Evolutionary conservation across 2,113 vertebrate genomes (phyloP).

Genomic region (Nycticorax nycticorax): DNA sequence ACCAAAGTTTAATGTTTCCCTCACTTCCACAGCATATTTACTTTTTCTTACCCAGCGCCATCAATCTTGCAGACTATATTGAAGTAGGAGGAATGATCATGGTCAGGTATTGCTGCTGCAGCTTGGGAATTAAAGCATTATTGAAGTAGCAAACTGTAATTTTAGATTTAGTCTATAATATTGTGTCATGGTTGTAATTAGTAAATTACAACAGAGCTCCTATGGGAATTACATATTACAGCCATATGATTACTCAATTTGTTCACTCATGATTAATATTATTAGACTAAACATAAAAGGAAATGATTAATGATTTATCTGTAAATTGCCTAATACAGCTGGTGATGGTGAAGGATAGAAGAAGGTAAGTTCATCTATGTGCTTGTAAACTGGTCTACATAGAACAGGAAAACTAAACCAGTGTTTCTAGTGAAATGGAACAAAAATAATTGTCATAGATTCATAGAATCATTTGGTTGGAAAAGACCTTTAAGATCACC

Average conservation of each 20-base stretch:
- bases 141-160: neutral
- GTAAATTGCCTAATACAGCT: neutral
- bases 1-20: neutral
- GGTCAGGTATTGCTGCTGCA: neutral
- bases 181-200: constrained; percentile 13
- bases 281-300: constrained; percentile 8
- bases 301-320: constrained; percentile 12
- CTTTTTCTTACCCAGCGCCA: neutral
- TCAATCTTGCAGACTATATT: neutral
- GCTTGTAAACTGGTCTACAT: neutral
- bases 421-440: neutral
- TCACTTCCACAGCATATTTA: neutral
- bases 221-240: neutral
- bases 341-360: neutral
- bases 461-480: too few relatives aligned
- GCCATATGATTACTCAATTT: constrained; percentile 3
- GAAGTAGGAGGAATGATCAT: neutral
- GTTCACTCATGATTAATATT: constrained; percentile 6
- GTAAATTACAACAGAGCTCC: constrained; percentile 23
- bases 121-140: neutral
- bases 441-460: neutral
- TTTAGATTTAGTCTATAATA: neutral
- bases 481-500: too few relatives aligned
- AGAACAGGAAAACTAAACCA: neutral
- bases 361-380: neutral